A percentile compares a stretch with the other conserved stretches of the same genome.
These are phyloP conservation scores for Fragum sueziense DNA, from an alignment of 2,888 invertebrate species.

Conservation along the genomic window DNA sequence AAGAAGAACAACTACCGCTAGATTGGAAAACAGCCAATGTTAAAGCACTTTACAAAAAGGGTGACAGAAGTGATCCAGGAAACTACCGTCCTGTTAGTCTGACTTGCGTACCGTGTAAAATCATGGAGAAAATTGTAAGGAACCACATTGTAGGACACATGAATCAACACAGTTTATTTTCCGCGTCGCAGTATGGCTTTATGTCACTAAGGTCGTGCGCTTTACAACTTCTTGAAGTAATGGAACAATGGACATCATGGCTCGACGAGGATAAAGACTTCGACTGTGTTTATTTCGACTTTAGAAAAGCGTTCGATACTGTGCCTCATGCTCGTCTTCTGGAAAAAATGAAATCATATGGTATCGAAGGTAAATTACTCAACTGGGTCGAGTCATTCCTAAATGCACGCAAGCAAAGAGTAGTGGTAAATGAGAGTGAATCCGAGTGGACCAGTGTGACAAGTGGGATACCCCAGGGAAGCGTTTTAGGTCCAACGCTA, in stretches of 20 bases:
- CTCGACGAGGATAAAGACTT: conserved; percentile 27
- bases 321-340: conserved; percentile 28
- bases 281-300: conserved; percentile 38
- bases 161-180: conserved; percentile 24
- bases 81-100: conserved; percentile 34
- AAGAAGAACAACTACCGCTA: not conserved
- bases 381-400: conserved; percentile 40
- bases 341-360: conserved; percentile 31
- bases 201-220: conserved; percentile 22
- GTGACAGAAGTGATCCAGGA: conserved; percentile 7
- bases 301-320: conserved; percentile 36
- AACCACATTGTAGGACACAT: conserved; percentile 26
- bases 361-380: conserved; percentile 24
- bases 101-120: conserved; percentile 31
- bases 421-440: conserved; percentile 15
- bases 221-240: conserved; percentile 26
- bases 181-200: conserved; percentile 32
- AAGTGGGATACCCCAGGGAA: conserved; percentile 52
- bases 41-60: conserved; percentile 1
- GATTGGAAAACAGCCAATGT: conserved; percentile 18
- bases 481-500: conserved; percentile 34
- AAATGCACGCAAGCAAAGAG: conserved; percentile 24
- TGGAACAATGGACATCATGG: conserved; percentile 27
- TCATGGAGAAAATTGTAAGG: conserved; percentile 36
- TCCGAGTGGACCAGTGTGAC: conserved; percentile 39